Evolutionary conservation across 1,140 invertebrate species (phyloP), one percentile per base, ranked within the genome.

Genomic region (Drosophila equinoxialis): DNA sequence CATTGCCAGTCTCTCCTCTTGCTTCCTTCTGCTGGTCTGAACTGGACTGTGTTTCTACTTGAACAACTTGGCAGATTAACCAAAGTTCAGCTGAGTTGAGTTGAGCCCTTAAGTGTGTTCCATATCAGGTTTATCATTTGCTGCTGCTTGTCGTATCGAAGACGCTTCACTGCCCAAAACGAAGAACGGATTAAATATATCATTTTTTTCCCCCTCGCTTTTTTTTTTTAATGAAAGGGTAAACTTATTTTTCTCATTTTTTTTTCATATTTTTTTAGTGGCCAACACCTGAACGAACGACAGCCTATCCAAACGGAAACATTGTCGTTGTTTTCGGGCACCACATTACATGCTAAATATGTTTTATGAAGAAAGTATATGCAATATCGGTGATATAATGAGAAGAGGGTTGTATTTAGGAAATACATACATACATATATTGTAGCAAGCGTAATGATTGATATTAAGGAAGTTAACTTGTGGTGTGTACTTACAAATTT

Each of bases 101-200:
- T 84, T 89, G 87, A 87, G 84, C 84, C 84, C 84, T 87, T 90
- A 87, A 87, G 81, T 89, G 84, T 87, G 84, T 87, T 81, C 68
- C 84, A 84, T 90, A 87, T 87, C 84, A 83, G 85, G 84, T 87
- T 89, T 87, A 87, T 87, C 84, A 81, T 78, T 84, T 65, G 67
- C 62, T 79, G 83, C 61, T 66, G 83, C 61, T 66, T 71, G 62
- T 66, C 57, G 70, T 79, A 67, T 78, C 42, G 63, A 71, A 69
- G 77, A 64, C 83, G 76, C 83, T 79, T 87, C 55, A 87, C 71
- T 82, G 83, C 61, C 26, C 73, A 65, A 71, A 74, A 68, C 85
- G 83, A 59, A 59, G 57, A 89, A 90, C 85, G 84, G 84, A 87
- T 87, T 87, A 87, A 87, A 87, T 90, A 87, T 89, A 87, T 87